Base-by-base conservation (phyloP, 2,888 invertebrate species). In the Fragum sueziense region DNA sequence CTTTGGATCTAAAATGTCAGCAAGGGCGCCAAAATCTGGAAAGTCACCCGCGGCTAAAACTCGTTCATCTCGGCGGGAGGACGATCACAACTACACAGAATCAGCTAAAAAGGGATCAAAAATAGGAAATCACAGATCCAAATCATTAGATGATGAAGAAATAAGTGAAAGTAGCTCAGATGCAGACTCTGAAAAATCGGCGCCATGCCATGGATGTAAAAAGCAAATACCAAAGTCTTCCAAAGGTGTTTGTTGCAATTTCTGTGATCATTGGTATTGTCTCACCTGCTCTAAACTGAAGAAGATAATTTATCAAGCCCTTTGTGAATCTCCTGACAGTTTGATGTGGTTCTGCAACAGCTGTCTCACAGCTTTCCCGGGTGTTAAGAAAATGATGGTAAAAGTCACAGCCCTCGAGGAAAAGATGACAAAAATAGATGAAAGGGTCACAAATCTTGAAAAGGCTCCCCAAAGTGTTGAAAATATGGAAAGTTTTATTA, bases 311-410 rank as follows among this genome's bases (percentile, higher is more conserved):
- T 57, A 57, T 27, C 57, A 57, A 47, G 47, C 47, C 47, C 47
- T 47, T 3, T 20, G 11, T 25, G 57, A n/a, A 27, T 57, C 27
- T 2, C 57, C 57, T 27, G 57, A 57, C 25, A 57, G 57, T 57
- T 22, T 57, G 27, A 57, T 57, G 57, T 57, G 57, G 57, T 57
- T 57, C 14, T 57, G 57, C n/a, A 22, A 27, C 20, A 22, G 25
- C 25, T 57, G 27, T 25, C 25, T 25, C 27, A 57, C 57, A 57
- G 57, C 57, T 2, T 57, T 57, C 57, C 57, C 57, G 25, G 57
- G 57, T 25, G 57, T 57, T 57, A 57, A 57, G 57, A 57, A 57
- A 57, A 25, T 57, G 11, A 22, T 57, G 22, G n/a, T 57, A 20
- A 11, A 22, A 3, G n/a, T 57, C 9, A 25, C 4, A 4, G n/a